A percentile compares a stretch with the other conserved stretches of the same genome.
These are phyloP conservation scores for Remorina albescens DNA, from an alignment of 2,797 vertebrate genomes.

Conservation along the genomic window DNA sequence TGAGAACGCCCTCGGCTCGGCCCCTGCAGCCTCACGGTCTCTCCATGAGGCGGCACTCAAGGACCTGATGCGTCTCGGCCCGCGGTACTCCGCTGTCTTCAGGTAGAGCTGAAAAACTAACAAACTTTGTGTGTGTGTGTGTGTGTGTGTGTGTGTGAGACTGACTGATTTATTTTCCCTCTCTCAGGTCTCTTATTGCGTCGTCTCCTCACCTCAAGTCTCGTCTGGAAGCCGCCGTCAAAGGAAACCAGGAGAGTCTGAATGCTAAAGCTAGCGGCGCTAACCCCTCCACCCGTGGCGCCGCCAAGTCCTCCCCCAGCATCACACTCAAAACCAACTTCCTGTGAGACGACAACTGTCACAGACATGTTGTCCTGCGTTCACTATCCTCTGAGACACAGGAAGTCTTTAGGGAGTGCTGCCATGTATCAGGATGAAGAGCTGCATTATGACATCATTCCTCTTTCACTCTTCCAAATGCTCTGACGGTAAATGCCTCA, in stretches of 20 bases:
- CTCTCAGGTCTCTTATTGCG: slow-evolving; percentile 84
- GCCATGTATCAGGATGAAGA: no score
- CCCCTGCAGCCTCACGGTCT: slow-evolving; percentile 80
- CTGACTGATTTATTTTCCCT: no score
- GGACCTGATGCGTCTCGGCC: slow-evolving; percentile 91
- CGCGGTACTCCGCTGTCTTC: slow-evolving; percentile 88
- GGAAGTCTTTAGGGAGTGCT: no score
- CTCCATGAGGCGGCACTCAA: slow-evolving; percentile 92
- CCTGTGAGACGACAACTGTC: slow-evolving; percentile 56
- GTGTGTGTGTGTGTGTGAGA: no score
- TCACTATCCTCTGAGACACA: slow-evolving; percentile 10
- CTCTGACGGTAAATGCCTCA: no score
- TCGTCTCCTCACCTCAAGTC: slow-evolving; percentile 90
- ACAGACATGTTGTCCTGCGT: not conserved
- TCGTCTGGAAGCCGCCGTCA: slow-evolving; percentile 91
- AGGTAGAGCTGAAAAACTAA: slow-evolving; percentile 52
- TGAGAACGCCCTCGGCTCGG: slow-evolving; percentile 89
- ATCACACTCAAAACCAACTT: slow-evolving; percentile 93
- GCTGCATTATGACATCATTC: not conserved
- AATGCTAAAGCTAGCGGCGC: slow-evolving; percentile 81
- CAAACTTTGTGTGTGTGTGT: no score
- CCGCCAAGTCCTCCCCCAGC: slow-evolving; percentile 86
- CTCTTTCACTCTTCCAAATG: not conserved
- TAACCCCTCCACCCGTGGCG: slow-evolving; percentile 56
- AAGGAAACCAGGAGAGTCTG: slow-evolving; percentile 90